phyloP scores from a whole-genome alignment of 2,888 invertebrate species.

The Endotricha flammealis region DNA sequence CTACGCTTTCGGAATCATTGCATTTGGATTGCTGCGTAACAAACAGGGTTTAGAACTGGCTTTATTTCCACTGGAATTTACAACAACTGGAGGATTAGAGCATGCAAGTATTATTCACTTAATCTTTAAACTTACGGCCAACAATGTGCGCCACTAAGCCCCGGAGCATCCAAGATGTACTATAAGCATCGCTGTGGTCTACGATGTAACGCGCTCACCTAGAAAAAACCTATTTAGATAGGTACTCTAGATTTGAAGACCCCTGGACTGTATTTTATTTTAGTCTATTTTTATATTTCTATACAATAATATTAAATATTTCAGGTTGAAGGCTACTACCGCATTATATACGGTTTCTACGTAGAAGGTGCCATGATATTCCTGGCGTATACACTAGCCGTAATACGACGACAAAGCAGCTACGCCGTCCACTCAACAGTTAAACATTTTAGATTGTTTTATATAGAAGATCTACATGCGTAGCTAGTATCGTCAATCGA shows the following conservation, averaged over 20 bases:
- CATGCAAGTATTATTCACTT: conserved; percentile 48
- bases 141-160: no score
- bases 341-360: conserved; percentile 82
- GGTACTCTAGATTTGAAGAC: no score
- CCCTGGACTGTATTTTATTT: no score
- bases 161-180: no score
- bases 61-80: conserved; percentile 84
- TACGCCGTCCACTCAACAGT: conserved; percentile 27
- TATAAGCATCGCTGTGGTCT: no score
- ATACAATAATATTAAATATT: no score
- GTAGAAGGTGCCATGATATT: conserved; percentile 82
- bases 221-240: no score
- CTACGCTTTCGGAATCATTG: conserved; percentile 77
- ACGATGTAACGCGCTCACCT: no score
- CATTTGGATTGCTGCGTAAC: conserved; percentile 79
- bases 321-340: conserved; percentile 74
- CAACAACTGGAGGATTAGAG: conserved; percentile 83
- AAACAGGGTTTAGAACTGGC: conserved; percentile 71
- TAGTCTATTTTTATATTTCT: no score
- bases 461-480: conserved; percentile 23
- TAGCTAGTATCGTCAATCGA: no score
- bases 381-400: conserved; percentile 78
- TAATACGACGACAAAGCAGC: conserved; percentile 73
- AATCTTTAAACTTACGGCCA: no score
- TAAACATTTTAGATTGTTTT: conserved; percentile 44